phyloP scores from a whole-genome alignment of 2,797 vertebrate species.

The Acanthurus leucopareius region DNA sequence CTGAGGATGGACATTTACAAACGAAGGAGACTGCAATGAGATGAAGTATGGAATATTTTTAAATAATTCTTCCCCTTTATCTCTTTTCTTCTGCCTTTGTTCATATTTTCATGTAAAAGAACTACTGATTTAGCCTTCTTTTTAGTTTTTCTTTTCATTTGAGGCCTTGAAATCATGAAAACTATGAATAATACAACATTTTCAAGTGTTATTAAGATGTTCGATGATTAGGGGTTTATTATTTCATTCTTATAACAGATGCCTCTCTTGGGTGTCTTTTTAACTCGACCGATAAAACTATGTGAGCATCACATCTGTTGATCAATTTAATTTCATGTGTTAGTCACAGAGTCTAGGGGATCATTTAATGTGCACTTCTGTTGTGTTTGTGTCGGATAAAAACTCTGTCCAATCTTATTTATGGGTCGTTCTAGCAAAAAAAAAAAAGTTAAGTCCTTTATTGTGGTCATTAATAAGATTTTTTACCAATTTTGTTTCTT shows the following conservation, averaged over 20 bases:
- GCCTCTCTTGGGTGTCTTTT: slow-evolving; percentile 34
- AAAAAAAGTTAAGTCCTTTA: not conserved
- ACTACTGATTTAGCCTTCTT: not conserved
- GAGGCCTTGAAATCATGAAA: slow-evolving; percentile 26
- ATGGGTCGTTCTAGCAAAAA: not conserved
- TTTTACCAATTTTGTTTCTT: not conserved
- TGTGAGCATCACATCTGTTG: slow-evolving; percentile 24
- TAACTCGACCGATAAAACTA: not conserved
- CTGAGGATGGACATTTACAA: slow-evolving; percentile 11
- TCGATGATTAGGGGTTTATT: slow-evolving; percentile 41
- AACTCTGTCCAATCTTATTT: not conserved
- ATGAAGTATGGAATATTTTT: not conserved
- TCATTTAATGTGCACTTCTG: slow-evolving; percentile 1
- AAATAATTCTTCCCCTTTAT: not conserved
- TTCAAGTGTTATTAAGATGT: slow-evolving; percentile 50
- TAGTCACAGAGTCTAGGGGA: slow-evolving; percentile 14
- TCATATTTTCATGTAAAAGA: not conserved
- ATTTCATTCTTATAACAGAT: slow-evolving; percentile 36
- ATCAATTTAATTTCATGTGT: slow-evolving; percentile 52
- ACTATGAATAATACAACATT: slow-evolving; percentile 28
- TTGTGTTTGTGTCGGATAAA: not conserved
- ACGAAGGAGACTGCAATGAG: not conserved
- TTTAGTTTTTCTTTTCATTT: slow-evolving; percentile 13
- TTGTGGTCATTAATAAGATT: not conserved
- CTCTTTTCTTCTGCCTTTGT: not conserved